A percentile compares a stretch with the other conserved stretches of the same genome.
Evolutionary conservation across 2,113 vertebrate species (phyloP).

Genomic region (Psettodes erumei): DNA sequence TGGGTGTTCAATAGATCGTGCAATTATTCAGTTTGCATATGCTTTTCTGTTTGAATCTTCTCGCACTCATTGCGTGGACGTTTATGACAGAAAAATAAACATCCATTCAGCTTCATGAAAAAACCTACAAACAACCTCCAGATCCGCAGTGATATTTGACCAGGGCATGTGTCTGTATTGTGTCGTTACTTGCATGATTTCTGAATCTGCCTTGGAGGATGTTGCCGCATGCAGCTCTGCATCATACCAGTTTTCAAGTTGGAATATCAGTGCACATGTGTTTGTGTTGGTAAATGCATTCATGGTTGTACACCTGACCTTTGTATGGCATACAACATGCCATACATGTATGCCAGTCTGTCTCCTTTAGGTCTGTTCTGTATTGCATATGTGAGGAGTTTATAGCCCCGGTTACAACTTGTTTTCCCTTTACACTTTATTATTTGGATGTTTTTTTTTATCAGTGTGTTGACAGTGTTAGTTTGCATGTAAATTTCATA

Average conservation of each 20-base stretch:
- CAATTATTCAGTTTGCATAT: too few species aligned
- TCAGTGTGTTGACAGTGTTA: neutral
- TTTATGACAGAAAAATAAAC: neutral
- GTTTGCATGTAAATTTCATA: conserved; percentile 48
- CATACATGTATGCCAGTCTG: conserved; percentile 28
- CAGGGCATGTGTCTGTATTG: conserved; percentile 27
- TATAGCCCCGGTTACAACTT: neutral
- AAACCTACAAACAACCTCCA: neutral
- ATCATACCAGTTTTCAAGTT: conserved; percentile 20
- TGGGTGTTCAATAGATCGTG: too few species aligned
- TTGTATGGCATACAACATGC: conserved; percentile 27
- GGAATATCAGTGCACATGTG: conserved; percentile 45
- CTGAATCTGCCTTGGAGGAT: conserved; percentile 26
- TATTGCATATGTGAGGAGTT: conserved; percentile 15
- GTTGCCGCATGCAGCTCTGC: conserved; percentile 57
- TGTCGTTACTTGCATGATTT: conserved; percentile 65
- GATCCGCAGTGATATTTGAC: conserved; percentile 1
- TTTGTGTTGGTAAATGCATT: conserved; percentile 50
- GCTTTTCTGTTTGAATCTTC: neutral
- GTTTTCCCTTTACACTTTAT: neutral
- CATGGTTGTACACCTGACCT: conserved; percentile 31
- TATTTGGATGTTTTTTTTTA: neutral
- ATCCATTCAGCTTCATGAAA: neutral
- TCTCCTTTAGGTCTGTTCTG: conserved; percentile 11
- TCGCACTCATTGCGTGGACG: neutral